Conservation (phyloP, 2,888 invertebrate genomes). For the Diplazon laetatorius region DNA sequence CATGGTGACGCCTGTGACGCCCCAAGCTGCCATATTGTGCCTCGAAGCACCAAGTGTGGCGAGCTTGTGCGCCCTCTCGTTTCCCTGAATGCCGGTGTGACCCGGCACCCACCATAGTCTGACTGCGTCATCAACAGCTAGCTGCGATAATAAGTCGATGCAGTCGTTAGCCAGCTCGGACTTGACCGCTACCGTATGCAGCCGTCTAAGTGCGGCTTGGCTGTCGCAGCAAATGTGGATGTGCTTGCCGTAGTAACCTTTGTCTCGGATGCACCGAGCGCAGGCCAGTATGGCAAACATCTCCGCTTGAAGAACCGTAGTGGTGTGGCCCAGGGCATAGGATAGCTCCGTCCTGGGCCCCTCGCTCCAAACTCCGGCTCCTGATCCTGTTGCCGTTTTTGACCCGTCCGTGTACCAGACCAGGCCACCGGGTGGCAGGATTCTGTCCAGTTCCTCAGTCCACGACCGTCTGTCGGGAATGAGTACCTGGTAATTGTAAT, state of each 20-base stretch:
- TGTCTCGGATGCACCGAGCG: background rate
- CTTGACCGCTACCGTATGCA: background rate
- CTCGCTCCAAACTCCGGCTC: conserved; percentile 31
- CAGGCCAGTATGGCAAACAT: conserved; percentile 6
- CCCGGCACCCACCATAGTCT: conserved; percentile 33
- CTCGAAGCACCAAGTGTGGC: conserved; percentile 4
- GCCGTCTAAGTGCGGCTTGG: conserved; percentile 9
- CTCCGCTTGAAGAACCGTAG: conserved; percentile 31
- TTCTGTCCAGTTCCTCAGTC: background rate
- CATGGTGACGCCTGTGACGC: background rate
- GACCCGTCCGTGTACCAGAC: conserved; percentile 41
- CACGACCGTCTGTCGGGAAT: conserved; percentile 27
- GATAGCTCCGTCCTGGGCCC: conserved; percentile 9
- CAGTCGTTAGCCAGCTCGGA: background rate
- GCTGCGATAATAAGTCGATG: background rate
- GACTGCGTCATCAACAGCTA: background rate
- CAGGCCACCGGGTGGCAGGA: conserved; percentile 21
- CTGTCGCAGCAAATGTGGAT: conserved; percentile 53
- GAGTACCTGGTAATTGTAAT: background rate
- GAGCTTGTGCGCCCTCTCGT: conserved; percentile 9
- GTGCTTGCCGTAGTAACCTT: conserved; percentile 20
- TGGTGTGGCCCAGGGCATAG: conserved; percentile 17
- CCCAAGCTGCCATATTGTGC: background rate
- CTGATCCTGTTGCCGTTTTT: conserved; percentile 13
- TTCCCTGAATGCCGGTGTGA: conserved; percentile 11